Base-by-base conservation (phyloP, 2,888 invertebrate species). In the Euclidia mi region DNA sequence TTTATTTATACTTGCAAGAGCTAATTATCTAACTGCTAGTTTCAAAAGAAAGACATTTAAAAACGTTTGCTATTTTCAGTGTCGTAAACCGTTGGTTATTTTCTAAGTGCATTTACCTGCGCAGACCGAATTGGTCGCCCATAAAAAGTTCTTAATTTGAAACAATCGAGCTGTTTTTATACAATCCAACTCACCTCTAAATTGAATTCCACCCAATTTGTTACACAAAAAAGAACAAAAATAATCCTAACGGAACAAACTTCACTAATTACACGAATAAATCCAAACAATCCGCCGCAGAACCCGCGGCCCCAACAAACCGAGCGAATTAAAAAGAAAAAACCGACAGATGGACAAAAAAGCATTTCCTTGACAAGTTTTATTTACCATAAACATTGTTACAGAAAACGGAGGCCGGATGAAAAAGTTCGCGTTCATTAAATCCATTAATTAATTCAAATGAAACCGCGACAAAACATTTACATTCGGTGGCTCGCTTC, bases 341-440 rank as follows among this genome's bases (percentile, higher is more conserved):
- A 91, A 81, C 83, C 80, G 81, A 84, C 91, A 90, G 91, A 90
- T 88, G 87, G 87, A 87, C 84, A 85, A 89, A 92, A 91, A 90
- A 78, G 79, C 87, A 89, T 90, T 94, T 92, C 93, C 92, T 89
- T 92, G 90, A 94, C 92, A 94, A 94, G 89, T 92, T 94, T 92
- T 93, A 89, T 94, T 94, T 92, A 92, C 91, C 90, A 91, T 90
- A 92, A 94, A 94, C 94, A 94, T 91, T 93, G 94, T 93, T 92
- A 92, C 87, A 81, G 82, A 82, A 81, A 87, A 85, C 85, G 83
- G 79, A 77, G 77, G 81, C 71, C 78, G 88, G 88, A 88, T 87
- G 88, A 91, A 91, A 91, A 94, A 93, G 89, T 94, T 91, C 79
- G 86, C 84, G 86, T 85, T 93, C 93, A 94, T 94, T 94, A 94